Percentiles rank a stretch among this genome's conserved stretches.
These are phyloP conservation scores for Idaea biselata DNA, from an alignment of 2,888 invertebrate genomes.

Conservation along the genomic window DNA sequence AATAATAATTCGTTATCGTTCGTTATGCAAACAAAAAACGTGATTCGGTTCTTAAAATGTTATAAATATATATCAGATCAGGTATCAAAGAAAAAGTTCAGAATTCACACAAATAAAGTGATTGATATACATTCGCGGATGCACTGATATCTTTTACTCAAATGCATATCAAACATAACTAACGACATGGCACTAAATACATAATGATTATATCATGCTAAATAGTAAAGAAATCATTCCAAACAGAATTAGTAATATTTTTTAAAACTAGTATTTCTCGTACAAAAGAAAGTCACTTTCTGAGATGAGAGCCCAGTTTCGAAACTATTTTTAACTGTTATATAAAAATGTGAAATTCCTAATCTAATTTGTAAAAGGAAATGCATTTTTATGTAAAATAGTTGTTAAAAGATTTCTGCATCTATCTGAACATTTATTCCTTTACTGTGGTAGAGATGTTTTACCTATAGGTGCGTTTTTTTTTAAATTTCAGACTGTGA, in stretches of 20 bases:
- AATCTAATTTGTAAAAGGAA: neutral
- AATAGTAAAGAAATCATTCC: neutral
- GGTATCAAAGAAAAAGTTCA: neutral
- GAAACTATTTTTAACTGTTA: neutral
- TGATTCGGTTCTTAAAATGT: no score
- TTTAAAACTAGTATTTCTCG: neutral
- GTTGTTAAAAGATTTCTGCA: no score
- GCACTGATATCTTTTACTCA: neutral
- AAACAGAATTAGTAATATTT: neutral
- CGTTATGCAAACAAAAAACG: no score
- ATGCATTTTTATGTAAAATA: neutral
- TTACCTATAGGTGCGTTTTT: no score
- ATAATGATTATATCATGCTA: constrained; percentile 3
- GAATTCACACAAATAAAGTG: neutral
- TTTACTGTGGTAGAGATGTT: no score
- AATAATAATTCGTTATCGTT: no score
- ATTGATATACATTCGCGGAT: neutral
- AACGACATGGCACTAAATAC: neutral
- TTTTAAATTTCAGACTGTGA: no score
- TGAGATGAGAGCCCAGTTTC: neutral
- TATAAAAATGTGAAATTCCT: neutral
- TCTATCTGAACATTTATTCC: no score
- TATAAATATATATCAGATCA: no score
- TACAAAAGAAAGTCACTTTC: constrained; percentile 5
- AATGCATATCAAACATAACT: neutral